phyloP scores from a whole-genome alignment of 2,797 vertebrate genomes.

The Prunella strophiata region DNA sequence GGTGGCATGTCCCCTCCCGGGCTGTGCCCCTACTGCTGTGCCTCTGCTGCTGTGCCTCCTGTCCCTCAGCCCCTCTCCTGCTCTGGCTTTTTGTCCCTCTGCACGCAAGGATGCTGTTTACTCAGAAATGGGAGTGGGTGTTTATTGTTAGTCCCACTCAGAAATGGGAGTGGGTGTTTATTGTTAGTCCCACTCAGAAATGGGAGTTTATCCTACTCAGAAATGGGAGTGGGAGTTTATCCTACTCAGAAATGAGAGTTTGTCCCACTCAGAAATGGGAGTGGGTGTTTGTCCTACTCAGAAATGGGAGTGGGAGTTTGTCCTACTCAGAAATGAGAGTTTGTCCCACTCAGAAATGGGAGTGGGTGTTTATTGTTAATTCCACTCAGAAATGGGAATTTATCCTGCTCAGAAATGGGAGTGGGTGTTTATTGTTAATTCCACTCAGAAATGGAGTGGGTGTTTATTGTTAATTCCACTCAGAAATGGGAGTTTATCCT shows the following conservation, averaged over 20 bases:
- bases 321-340: too few relatives aligned
- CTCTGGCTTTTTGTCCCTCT: accelerated
- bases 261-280: not conserved
- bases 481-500: not conserved
- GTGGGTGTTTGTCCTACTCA: not conserved
- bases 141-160: not conserved
- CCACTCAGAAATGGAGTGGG: not conserved
- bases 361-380: too few relatives aligned
- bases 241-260: not conserved
- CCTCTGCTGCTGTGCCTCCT: not conserved
- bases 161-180: too few relatives aligned
- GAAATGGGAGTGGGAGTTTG: too few relatives aligned
- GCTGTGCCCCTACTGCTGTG: not conserved
- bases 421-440: not conserved
- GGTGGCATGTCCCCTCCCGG: accelerated
- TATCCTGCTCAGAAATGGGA: not conserved
- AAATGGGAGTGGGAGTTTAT: too few relatives aligned
- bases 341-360: too few relatives aligned
- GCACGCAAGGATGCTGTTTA: not conserved
- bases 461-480: not conserved
- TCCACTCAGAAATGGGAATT: not conserved
- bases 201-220: too few relatives aligned
- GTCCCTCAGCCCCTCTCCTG: not conserved
- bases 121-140: not conserved
- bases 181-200: too few relatives aligned